Evolutionary conservation across 1,140 invertebrate species (phyloP).

Genomic region (Argopecten irradians): DNA sequence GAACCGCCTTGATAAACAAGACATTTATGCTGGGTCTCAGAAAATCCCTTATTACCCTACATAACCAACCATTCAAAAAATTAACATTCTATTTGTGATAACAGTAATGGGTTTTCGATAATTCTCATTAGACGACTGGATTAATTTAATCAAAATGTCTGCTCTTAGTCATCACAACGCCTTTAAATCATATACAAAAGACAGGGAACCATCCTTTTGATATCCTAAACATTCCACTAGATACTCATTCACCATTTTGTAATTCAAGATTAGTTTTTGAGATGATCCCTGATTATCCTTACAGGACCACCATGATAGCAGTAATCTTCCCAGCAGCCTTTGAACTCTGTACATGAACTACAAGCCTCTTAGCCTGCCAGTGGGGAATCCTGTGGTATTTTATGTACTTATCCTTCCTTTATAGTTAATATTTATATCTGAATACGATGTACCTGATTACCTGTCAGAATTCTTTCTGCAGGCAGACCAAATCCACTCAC

Average conservation of each 20-base stretch:
- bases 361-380: not conserved
- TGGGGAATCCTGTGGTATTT: not conserved
- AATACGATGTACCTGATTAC: not conserved
- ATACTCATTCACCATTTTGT: not conserved
- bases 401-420: not conserved
- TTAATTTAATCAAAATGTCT: no score
- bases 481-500: not conserved
- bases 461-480: not conserved
- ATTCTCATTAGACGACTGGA: no score
- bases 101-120: not conserved
- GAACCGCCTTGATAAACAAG: no score
- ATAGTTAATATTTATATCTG: slow-evolving; percentile 19
- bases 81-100: not conserved
- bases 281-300: not conserved
- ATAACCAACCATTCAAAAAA: not conserved
- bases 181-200: not conserved
- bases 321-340: not conserved
- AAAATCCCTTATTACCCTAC: not conserved
- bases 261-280: not conserved
- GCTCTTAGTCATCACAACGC: no score
- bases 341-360: not conserved
- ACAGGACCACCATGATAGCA: not conserved
- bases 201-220: not conserved
- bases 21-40: no score
- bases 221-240: not conserved